Evolutionary conservation across 1,140 invertebrate genomes (phyloP), one percentile per base, ranked within the genome.

Genomic region (Penaeus vannamei): DNA sequence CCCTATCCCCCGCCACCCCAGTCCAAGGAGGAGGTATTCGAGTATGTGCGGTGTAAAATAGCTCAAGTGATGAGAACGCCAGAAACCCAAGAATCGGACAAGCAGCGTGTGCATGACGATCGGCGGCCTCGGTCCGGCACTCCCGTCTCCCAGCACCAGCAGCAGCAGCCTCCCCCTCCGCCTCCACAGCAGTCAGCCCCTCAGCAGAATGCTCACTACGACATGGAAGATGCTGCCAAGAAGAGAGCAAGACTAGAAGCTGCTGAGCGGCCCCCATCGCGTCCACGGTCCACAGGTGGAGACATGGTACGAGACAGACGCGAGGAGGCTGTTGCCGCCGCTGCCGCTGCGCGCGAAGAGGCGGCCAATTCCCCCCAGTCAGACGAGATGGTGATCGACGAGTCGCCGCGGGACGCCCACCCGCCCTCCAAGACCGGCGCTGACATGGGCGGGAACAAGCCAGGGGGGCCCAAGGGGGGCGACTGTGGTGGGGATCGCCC

Each of bases 351-450:
- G 23, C 80, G 85, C n/a, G 91, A 91, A 36, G 89, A 90, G 22
- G 87, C 90, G 19, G 91, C 91, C 86, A 94, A 95, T 91, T 94
- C 94, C 93, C 93, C 95, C 14, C 92, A 92, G 53, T 92, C 92
- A 90, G 94, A 94, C 1, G 95, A 95, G 12, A 94, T 95, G 94
- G 94, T 95, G 4, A 95, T 95, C 12, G 95, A 95, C 83, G 95
- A 95, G 42, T 82, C 89, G 19, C 91, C 89, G 7, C 86, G 91
- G 20, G 89, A 91, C 60, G 12, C 62, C 26, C 84, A 91, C 77
- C 77, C 91, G 81, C 59, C 91, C 87, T 36, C 91, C 80, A 82
- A 80, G 80, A 80, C 90, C 90, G 84, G 86, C 87, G 66, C 91
- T 62, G 86, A 91, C 85, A 20, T 82, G 83, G 69, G 85, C 26